Evolutionary conservation across 1,140 invertebrate genomes (phyloP), one percentile per base, ranked within the genome.

Genomic region (Sminthurides bifidus): DNA sequence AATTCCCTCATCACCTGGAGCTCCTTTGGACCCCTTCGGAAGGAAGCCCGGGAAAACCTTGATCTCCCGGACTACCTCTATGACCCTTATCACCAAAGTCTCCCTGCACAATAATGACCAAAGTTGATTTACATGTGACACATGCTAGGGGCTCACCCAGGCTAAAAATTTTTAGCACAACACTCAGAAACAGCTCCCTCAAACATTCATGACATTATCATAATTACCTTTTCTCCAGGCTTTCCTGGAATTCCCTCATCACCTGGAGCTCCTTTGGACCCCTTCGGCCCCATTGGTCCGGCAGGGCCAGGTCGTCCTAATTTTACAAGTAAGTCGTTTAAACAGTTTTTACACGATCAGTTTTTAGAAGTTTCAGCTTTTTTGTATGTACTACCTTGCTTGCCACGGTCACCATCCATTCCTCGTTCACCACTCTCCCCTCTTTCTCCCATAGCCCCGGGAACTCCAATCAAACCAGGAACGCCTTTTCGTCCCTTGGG

Each of bases 321-420:
- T 17, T 8, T 41, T 41, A 30, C 17, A 30, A 17, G 33, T 35
- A 41, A 41, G 23, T 17, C 4, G 5, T 41, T 4, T 8, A 41
- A 41, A 41, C 23, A 46, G 29, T 6, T 46, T 12, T n/a, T n/a
- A n/a, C n/a, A n/a, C n/a, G n/a, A n/a, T n/a, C n/a, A n/a, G n/a
- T n/a, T n/a, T n/a, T n/a, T n/a, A n/a, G n/a, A n/a, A n/a, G n/a
- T n/a, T n/a, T n/a, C n/a, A n/a, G n/a, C n/a, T n/a, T n/a, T n/a
- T n/a, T n/a, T n/a, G n/a, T n/a, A n/a, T n/a, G n/a, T n/a, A n/a
- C 50, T 33, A 33, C 62, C 62, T 45, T 58, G 58, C 29, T 64
- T 64, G 24, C 62, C 62, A 8, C 59, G 40, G 1, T 49, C 31
- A 19, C 62, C 62, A 31, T 60, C 61, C 4, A 46, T 24, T 14